Base-by-base conservation (phyloP, 2,113 vertebrate species). In the Burhinus oedicnemus region DNA sequence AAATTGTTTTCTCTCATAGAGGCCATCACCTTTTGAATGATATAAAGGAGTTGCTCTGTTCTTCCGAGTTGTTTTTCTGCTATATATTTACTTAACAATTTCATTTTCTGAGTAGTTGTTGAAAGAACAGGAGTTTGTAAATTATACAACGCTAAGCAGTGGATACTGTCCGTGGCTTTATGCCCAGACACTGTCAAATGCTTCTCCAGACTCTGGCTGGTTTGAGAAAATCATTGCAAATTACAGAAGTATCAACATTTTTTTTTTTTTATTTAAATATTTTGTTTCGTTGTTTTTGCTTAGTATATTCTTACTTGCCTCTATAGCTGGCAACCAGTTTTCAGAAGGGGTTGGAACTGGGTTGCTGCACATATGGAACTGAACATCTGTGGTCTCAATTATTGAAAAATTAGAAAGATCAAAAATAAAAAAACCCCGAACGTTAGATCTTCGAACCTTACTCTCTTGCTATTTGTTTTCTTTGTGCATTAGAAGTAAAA, bases 101-200 rank as follows among this genome's bases (percentile, higher is more conserved):
- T 97, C 78, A 83, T 97, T 98, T 95, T 96, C 96, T 95, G 95
- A 98, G 95, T 82, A 98, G 95, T 86, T 98, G 97, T 93, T 97
- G 98, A 98, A 98, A 98, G 98, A 98, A 97, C 88, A 96, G 95
- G 98, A 98, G 97, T 98, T 98, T 97, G 97, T 98, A 98, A 98
- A 98, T 98, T 98, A 97, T 97, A 97, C 97, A 97, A 88, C 83
- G 85, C 95, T 96, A 88, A 97, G 93, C 95, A 92, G 95, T 97
- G 90, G 87, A 98, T 97, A 91, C 96, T 95, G 84, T 97, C 95
- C 82, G 81, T 98, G 98, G 97, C 98, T 97, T 94, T 91, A 85
- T 95, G 98, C 98, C 97, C 97, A 98, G 97, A 96, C 92, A 29
- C 93, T 98, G 98, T 98, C 98, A 98, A 95, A 97, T 83, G 51